A percentile compares a stretch with the other conserved stretches of the same genome.
Conservation (phyloP, 2,888 invertebrate species). For the Himalopsyche anomala region DNA sequence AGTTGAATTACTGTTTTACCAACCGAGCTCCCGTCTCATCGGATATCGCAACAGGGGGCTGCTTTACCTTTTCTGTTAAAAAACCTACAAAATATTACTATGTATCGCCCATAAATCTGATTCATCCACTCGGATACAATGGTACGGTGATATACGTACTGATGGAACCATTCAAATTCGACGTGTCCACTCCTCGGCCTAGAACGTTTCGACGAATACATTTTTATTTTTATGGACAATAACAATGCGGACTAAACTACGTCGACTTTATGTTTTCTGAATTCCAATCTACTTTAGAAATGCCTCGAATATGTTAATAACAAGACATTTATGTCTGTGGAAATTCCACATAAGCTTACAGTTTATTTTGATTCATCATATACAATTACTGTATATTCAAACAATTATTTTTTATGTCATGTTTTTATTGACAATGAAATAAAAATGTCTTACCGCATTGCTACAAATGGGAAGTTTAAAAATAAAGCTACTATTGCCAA, state of each 20-base stretch:
- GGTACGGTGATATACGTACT: conserved; percentile 54
- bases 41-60: conserved; percentile 57
- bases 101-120: conserved; percentile 54
- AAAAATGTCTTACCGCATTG: no score
- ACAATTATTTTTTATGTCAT: no score
- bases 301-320: conserved; percentile 11
- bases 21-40: conserved; percentile 52
- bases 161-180: conserved; percentile 44
- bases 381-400: no score
- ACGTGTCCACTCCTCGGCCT: conserved; percentile 33
- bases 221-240: conserved; percentile 28
- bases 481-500: no score
- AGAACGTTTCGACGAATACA: conserved; percentile 4
- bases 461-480: no score
- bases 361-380: neutral
- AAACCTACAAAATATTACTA: conserved; percentile 59
- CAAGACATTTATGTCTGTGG: neutral
- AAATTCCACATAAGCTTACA: neutral
- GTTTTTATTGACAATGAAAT: no score
- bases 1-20: conserved; percentile 35
- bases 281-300: conserved; percentile 25
- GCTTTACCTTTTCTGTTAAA: conserved; percentile 53
- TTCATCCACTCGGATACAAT: conserved; percentile 57
- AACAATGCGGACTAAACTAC: neutral
- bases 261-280: conserved; percentile 21